Evolutionary conservation across 2,797 vertebrate genomes (phyloP).

Genomic region (Acanthiza pusilla): DNA sequence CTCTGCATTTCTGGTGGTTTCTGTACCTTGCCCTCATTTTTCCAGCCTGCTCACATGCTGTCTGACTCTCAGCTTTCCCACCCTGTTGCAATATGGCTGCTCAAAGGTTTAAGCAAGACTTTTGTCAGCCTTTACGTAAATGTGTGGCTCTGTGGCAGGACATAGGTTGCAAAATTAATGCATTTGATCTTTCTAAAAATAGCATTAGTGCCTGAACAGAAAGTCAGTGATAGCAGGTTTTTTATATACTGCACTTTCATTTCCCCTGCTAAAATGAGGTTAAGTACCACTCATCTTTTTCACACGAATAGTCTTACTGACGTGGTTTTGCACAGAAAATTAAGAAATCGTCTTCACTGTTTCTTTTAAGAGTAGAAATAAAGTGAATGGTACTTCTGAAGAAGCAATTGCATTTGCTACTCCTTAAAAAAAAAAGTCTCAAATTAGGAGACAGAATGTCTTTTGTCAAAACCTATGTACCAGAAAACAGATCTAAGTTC

Average conservation of each 20-base stretch:
- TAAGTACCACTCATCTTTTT: slow-evolving; percentile 1
- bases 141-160: background rate
- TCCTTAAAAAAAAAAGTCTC: background rate
- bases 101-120: slow-evolving; percentile 6
- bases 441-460: background rate
- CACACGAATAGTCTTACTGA: background rate
- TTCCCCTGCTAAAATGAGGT: slow-evolving; percentile 47
- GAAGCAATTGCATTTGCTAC: background rate
- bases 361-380: background rate
- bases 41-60: slow-evolving; percentile 53
- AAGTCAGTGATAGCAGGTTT: background rate
- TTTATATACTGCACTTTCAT: slow-evolving; percentile 51
- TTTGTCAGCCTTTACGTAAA: slow-evolving; percentile 37
- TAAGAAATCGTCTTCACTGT: background rate
- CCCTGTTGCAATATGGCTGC: slow-evolving; percentile 47
- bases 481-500: background rate
- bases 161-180: slow-evolving; percentile 37
- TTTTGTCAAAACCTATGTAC: background rate
- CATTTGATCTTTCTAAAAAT: slow-evolving; percentile 48
- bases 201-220: slow-evolving; percentile 3
- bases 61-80: slow-evolving; percentile 61
- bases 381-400: background rate
- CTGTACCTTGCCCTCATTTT: slow-evolving; percentile 68
- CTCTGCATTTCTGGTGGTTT: slow-evolving; percentile 69
- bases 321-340: background rate